A percentile compares a stretch with the other conserved stretches of the same genome.
Evolutionary conservation across 2,797 vertebrate species (phyloP).

Genomic region (Martes flavigula): DNA sequence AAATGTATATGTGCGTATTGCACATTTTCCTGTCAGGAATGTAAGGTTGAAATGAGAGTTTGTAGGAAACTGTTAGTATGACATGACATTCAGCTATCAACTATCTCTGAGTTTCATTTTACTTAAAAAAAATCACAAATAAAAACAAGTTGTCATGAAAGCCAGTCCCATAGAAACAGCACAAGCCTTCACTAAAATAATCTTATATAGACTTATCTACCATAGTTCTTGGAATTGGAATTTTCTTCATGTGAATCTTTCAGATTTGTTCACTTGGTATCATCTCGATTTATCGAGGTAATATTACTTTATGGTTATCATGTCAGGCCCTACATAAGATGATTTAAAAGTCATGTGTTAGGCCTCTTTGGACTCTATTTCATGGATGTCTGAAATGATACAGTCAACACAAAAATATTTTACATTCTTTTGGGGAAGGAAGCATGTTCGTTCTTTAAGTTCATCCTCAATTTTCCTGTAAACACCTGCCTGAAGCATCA

Average conservation of each 20-base stretch:
- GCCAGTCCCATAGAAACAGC: background rate
- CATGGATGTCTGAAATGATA: background rate
- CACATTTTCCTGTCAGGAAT: background rate
- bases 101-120: conserved; percentile 12
- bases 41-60: background rate
- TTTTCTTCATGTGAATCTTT: conserved; percentile 29
- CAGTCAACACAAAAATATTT: background rate
- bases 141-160: conserved; percentile 42
- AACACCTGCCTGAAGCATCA: background rate
- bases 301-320: background rate
- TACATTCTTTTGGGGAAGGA: background rate
- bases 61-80: background rate
- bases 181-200: background rate
- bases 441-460: background rate
- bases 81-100: background rate
- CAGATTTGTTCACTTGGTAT: background rate
- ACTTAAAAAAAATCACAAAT: background rate
- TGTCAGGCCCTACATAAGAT: background rate
- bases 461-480: background rate
- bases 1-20: background rate
- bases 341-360: background rate
- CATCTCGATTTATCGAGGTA: background rate
- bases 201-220: background rate
- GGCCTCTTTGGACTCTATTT: background rate
- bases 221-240: background rate